Conservation (phyloP, 2,113 vertebrate species). For the Zapus hudsonius region DNA sequence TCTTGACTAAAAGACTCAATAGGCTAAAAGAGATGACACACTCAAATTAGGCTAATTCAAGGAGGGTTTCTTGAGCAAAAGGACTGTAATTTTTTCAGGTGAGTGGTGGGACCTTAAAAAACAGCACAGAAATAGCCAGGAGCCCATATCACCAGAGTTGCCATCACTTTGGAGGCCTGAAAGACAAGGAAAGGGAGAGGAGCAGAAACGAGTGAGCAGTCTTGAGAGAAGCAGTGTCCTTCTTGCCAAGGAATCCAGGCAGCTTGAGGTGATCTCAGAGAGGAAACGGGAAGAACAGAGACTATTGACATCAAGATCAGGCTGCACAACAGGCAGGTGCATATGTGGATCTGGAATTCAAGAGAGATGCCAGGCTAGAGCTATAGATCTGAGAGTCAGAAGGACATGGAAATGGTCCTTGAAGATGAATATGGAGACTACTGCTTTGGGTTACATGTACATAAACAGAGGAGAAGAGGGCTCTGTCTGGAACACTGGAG, state of each 20-base stretch:
- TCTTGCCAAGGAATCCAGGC: background rate
- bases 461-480: background rate
- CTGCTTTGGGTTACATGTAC: background rate
- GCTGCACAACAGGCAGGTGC: background rate
- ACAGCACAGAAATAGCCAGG: background rate
- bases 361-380: background rate
- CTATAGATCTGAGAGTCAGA: background rate
- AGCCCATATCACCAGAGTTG: background rate
- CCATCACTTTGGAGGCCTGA: background rate
- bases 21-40: background rate
- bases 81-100: background rate
- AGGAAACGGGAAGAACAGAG: background rate
- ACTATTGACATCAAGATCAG: background rate
- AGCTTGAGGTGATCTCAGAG: background rate
- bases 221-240: background rate
- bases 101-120: background rate
- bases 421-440: background rate
- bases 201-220: background rate
- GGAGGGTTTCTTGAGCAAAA: background rate
- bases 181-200: background rate
- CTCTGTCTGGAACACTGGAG: background rate
- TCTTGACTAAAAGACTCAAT: slow-evolving; percentile 11
- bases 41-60: slow-evolving; percentile 1
- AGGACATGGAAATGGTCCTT: background rate
- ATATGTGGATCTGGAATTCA: background rate